Evolutionary conservation across 2,113 vertebrate genomes (phyloP).

Genomic region (Pelmatolapia mariae): DNA sequence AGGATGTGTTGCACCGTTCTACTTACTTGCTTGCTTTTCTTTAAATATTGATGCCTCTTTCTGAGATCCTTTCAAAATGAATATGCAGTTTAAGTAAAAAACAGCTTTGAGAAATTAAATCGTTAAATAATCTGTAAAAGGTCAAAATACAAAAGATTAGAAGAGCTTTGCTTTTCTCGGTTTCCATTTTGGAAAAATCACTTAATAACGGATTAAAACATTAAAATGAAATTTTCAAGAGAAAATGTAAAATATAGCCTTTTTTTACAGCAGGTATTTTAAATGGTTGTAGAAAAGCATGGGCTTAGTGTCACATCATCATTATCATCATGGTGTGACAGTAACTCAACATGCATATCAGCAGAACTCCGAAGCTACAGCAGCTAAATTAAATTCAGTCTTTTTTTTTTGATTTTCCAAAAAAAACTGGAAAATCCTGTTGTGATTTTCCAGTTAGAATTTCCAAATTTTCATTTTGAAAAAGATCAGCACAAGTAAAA

Average conservation of each 20-base stretch:
- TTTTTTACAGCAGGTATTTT: neutral
- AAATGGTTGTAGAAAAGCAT: fast-evolving
- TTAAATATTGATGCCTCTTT: neutral
- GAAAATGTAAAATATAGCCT: fast-evolving
- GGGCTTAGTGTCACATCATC: neutral
- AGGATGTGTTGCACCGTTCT: neutral
- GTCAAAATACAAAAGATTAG: neutral
- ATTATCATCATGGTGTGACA: neutral
- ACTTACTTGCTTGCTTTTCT: neutral
- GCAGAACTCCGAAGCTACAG: neutral
- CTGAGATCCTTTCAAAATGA: neutral
- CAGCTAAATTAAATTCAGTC: neutral
- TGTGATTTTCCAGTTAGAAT: neutral
- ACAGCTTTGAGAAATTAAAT: fast-evolving
- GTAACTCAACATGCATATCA: neutral
- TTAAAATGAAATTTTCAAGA: too few relatives aligned
- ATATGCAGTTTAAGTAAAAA: neutral
- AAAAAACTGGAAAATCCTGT: too few relatives aligned
- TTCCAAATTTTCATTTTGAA: neutral
- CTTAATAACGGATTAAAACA: neutral
- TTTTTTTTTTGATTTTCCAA: neutral
- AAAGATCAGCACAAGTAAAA: neutral
- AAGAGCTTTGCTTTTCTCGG: neutral
- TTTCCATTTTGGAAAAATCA: neutral
- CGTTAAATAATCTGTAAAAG: neutral